Conservation (phyloP, 2,113 vertebrate genomes). For the Donacobius atricapilla region DNA sequence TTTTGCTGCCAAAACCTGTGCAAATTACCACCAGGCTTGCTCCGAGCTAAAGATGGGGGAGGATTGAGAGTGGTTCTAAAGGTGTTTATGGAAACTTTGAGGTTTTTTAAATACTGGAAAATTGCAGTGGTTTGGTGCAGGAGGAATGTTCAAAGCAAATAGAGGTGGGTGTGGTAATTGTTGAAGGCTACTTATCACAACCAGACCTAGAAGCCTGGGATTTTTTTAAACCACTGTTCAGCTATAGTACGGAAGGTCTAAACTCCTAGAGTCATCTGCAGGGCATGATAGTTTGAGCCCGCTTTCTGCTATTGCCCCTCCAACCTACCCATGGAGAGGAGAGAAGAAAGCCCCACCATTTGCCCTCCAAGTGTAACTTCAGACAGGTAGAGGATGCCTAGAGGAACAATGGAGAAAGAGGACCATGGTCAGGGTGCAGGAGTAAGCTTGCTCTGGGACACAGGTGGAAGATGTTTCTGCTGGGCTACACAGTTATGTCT, state of each 20-base stretch:
- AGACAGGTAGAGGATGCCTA: background rate
- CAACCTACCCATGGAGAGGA: background rate
- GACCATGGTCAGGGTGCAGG: background rate
- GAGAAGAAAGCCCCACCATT: background rate
- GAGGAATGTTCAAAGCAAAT: background rate
- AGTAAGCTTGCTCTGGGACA: background rate
- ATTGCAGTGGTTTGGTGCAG: background rate
- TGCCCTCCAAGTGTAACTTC: background rate
- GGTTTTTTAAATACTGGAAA: background rate
- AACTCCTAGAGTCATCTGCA: background rate
- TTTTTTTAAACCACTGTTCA: background rate
- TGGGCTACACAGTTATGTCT: background rate
- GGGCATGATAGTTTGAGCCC: fast-evolving
- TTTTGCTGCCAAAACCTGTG: background rate
- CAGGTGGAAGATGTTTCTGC: background rate
- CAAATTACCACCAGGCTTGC: background rate
- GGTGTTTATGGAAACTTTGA: background rate
- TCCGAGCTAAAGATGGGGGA: background rate
- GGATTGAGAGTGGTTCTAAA: background rate
- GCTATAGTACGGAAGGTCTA: background rate
- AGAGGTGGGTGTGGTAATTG: background rate
- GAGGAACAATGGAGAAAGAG: background rate
- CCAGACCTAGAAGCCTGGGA: background rate
- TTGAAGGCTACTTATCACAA: background rate
- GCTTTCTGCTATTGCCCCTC: background rate